Percentiles rank a stretch among this genome's conserved stretches.
phyloP scores from a whole-genome alignment of 2,113 vertebrate species.

The Gopherus evgoodei region DNA sequence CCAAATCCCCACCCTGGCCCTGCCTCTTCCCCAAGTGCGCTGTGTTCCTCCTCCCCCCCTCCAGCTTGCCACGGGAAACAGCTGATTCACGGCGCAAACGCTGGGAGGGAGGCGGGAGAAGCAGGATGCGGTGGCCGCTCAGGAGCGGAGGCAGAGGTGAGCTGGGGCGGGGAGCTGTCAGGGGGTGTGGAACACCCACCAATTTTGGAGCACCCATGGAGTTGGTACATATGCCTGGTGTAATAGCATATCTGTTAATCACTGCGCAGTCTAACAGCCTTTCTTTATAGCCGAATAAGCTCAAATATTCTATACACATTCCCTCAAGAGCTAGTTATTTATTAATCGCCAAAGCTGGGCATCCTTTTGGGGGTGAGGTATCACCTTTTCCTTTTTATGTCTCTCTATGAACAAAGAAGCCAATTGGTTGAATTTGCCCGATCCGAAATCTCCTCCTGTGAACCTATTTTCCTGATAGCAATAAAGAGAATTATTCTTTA shows the following conservation, averaged over 20 bases:
- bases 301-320: neutral
- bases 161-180: too few species aligned
- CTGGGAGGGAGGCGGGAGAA: too few species aligned
- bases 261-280: neutral
- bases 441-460: slow-evolving; percentile 29
- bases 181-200: too few species aligned
- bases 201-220: too few species aligned
- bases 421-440: neutral
- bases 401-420: neutral
- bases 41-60: too few species aligned
- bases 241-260: neutral
- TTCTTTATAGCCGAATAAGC: neutral
- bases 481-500: slow-evolving; percentile 64
- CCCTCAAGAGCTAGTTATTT: neutral
- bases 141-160: too few species aligned
- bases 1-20: too few species aligned
- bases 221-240: too few species aligned
- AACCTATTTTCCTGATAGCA: slow-evolving; percentile 35
- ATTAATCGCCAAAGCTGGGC: neutral
- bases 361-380: neutral
- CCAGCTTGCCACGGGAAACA: too few species aligned
- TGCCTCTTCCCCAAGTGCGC: too few species aligned
- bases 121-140: too few species aligned
- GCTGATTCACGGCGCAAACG: too few species aligned
- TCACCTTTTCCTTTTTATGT: neutral